Percentiles rank a stretch among this genome's conserved stretches.
Evolutionary conservation across 2,888 invertebrate genomes (phyloP).

Genomic region (Seira musarum): DNA sequence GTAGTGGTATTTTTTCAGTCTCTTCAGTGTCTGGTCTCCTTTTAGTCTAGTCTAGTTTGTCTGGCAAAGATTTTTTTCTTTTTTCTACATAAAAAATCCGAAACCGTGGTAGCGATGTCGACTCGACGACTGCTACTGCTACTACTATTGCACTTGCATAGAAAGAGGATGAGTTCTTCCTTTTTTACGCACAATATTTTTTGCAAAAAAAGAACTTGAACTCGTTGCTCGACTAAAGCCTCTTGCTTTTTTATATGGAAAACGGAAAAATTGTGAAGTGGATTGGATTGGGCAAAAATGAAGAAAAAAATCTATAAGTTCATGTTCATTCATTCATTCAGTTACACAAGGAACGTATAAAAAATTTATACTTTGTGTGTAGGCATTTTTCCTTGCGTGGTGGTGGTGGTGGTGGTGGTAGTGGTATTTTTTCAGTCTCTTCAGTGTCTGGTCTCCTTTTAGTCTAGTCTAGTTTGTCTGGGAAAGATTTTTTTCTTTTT

Average conservation of each 20-base stretch:
- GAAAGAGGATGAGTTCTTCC: neutral
- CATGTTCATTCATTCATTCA: neutral
- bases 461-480: too few species aligned
- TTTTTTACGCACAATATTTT: conserved; percentile 4
- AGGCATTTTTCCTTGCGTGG: neutral
- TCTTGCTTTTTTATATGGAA: neutral
- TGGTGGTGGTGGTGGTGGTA: neutral
- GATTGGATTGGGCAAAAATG: neutral
- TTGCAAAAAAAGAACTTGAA: neutral
- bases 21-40: neutral
- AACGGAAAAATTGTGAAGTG: neutral
- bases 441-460: neutral
- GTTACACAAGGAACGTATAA: neutral
- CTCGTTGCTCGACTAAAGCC: too few species aligned
- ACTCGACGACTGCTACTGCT: neutral
- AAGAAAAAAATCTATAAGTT: neutral
- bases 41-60: too few species aligned
- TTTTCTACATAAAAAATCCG: too few species aligned
- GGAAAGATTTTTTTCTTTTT: too few species aligned
- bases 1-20: neutral
- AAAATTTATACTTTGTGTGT: neutral
- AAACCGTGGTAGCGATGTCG: neutral
- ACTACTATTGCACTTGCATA: neutral
- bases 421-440: conserved; percentile 4
- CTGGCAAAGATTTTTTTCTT: too few species aligned